Evolutionary conservation across 2,888 invertebrate genomes (phyloP).

Genomic region (Margaritifera margaritifera): DNA sequence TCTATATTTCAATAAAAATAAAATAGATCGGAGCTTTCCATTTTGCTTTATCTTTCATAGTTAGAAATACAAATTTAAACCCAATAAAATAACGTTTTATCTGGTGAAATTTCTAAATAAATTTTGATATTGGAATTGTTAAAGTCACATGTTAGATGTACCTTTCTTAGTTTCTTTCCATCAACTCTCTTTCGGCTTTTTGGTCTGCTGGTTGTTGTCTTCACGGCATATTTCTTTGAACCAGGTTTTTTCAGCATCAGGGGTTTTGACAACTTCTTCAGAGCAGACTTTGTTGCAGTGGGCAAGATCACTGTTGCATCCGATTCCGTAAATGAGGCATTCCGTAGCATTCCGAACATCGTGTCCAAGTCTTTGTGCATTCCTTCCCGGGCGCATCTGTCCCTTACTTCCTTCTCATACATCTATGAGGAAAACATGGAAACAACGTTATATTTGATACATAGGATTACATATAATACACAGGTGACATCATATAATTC

Average conservation of each 20-base stretch:
- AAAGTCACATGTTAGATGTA: too few species aligned
- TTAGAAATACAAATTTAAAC: background rate
- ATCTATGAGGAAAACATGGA: slow-evolving; percentile 11
- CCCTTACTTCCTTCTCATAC: slow-evolving; percentile 56
- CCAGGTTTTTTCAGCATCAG: slow-evolving; percentile 6
- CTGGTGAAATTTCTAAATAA: too few species aligned
- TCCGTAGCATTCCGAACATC: slow-evolving; percentile 45
- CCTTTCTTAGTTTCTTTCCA: slow-evolving; percentile 1
- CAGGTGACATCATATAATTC: too few species aligned
- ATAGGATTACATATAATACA: too few species aligned
- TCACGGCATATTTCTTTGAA: background rate
- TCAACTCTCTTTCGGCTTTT: background rate
- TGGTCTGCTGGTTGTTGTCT: background rate
- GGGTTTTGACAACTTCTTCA: background rate
- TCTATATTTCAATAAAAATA: too few species aligned
- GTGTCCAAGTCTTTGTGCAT: slow-evolving; percentile 50
- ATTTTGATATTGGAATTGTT: too few species aligned
- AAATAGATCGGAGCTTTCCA: too few species aligned
- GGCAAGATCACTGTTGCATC: background rate
- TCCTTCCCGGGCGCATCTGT: slow-evolving; percentile 26
- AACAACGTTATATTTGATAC: too few species aligned
- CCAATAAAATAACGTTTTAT: too few species aligned
- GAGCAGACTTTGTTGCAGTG: slow-evolving; percentile 1
- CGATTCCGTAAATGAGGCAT: slow-evolving; percentile 11
- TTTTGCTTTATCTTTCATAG: too few species aligned